Evolutionary conservation across 1,140 invertebrate species (phyloP), one percentile per base, ranked within the genome.

Genomic region (Xylocopa sonorina): DNA sequence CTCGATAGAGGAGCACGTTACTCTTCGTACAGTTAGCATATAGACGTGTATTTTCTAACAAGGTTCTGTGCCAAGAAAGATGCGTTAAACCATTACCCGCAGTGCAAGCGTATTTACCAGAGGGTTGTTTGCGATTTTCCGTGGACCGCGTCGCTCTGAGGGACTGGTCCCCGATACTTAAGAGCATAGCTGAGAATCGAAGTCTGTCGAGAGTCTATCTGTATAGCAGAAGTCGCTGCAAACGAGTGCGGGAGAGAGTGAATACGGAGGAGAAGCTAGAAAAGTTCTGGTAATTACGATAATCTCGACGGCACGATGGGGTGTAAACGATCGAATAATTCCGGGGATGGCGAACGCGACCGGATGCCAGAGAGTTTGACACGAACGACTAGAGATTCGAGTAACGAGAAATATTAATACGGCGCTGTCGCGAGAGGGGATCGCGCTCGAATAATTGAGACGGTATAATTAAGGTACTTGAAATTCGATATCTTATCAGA

Each of bases 81-180:
- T 58, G 41, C 7, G 14, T 87, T 3, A 77, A 74, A 38, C 82
- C 82, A 18, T 48, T 87, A 21, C 10, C 68, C 0, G 62, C 78
- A 0, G 55, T 88, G 14, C 62, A 78, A 66, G 53, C 78, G 2
- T 68, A 83, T 62, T 60, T 88, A 21, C 48, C 68, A 46, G 68
- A 83, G 3, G 79, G 79, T 10, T 78, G 34, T 24, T 80, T 88
- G 50, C 83, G 66, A 67, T 85, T 88, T 51, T 87, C 83, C 51
- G 75, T 55, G n/a, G 87, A 88, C 69, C 48, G 75, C 6, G 18
- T 87, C 14, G 60, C 38, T 50, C 53, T 85, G 48, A 77, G 81
- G 69, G 77, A 87, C 69, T 88, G 87, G 87, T 62, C 72, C 18
- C 80, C 83, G 3, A 83, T 88, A 53, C 62, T 88, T 12, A 53